Conservation (phyloP, 2,797 vertebrate genomes). For the Coranthus polyacanthus region DNA sequence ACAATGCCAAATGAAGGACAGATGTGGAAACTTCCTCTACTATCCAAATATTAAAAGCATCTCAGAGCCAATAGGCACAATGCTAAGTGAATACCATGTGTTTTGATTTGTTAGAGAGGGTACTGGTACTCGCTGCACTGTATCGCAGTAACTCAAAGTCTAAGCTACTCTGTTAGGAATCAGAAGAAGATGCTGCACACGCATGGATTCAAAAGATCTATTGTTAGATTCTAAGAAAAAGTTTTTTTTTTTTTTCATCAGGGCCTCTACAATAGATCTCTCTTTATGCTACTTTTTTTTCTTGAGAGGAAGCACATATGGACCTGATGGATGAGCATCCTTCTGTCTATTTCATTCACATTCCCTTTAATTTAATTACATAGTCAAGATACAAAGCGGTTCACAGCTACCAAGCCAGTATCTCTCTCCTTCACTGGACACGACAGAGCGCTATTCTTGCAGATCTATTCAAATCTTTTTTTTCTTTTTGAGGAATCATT, state of each 20-base stretch:
- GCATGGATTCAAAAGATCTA: neutral
- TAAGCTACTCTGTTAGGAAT: constrained; percentile 6
- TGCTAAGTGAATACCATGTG: constrained; percentile 3
- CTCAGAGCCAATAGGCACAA: neutral
- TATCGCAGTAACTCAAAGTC: too few relatives aligned
- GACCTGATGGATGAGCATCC: neutral
- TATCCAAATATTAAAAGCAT: constrained; percentile 3
- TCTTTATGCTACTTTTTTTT: neutral
- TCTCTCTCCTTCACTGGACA: constrained; percentile 2
- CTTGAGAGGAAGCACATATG: neutral
- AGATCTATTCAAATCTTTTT: neutral
- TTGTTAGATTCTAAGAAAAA: too few relatives aligned
- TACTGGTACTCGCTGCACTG: too few relatives aligned
- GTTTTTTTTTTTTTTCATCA: constrained; percentile 3
- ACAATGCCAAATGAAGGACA: constrained; percentile 33
- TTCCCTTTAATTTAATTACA: constrained; percentile 14
- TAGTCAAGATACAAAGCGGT: neutral
- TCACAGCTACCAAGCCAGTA: neutral
- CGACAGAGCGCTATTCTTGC: neutral
- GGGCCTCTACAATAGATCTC: neutral
- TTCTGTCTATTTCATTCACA: neutral
- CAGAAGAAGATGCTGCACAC: neutral
- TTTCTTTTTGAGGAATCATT: neutral
- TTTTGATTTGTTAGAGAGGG: constrained; percentile 1
- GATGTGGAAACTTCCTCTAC: constrained; percentile 6